These are phyloP conservation scores for Leiothrix lutea DNA, from an alignment of 2,113 vertebrate genomes.

Conservation along the genomic window DNA sequence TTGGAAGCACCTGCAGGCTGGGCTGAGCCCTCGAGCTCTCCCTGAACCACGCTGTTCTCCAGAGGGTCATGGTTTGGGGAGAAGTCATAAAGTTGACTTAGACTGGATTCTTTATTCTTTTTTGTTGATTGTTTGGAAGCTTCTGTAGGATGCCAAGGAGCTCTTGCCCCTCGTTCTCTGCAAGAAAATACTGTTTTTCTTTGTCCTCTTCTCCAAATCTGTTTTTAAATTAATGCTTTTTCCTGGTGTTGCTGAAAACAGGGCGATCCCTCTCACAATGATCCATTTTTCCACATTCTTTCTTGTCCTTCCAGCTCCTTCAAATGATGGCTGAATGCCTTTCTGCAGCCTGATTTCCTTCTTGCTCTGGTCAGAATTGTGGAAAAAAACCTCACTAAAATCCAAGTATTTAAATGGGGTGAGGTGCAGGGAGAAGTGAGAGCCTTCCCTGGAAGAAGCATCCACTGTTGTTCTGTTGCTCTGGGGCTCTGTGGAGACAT, in stretches of 20 bases:
- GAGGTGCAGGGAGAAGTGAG: background rate
- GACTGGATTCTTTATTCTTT: background rate
- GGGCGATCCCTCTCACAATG: background rate
- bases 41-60: background rate
- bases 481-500: background rate
- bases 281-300: background rate
- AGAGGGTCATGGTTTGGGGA: fast-evolving
- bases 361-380: background rate
- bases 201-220: background rate
- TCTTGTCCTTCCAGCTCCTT: background rate
- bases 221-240: background rate
- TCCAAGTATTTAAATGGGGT: background rate
- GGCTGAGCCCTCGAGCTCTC: background rate
- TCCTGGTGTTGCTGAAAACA: background rate
- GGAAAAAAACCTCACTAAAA: background rate
- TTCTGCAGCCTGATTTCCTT: background rate
- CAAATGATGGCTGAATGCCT: background rate
- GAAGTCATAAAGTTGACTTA: background rate
- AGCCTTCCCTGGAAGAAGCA: background rate
- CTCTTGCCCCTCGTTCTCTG: background rate
- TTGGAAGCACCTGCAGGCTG: background rate
- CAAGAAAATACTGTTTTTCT: background rate
- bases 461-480: background rate
- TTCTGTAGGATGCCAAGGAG: background rate
- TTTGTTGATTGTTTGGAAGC: background rate